Conservation (phyloP, 2,888 invertebrate species). For the Folsomia candida region DNA sequence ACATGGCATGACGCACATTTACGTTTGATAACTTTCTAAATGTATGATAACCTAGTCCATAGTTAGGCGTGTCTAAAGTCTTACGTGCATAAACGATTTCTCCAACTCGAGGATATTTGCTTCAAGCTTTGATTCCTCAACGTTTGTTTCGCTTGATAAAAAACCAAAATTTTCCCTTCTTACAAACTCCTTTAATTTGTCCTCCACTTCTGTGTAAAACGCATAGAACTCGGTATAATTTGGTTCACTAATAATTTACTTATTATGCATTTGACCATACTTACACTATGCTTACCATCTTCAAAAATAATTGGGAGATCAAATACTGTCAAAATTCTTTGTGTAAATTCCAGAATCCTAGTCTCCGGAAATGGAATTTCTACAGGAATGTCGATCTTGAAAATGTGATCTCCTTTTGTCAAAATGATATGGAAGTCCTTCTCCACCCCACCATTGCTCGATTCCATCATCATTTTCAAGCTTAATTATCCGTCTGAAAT, state of each 20-base stretch:
- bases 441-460: no score
- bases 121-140: conserved; percentile 68
- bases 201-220: conserved; percentile 63
- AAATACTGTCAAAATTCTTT: conserved; percentile 66
- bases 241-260: no score
- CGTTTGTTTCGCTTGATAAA: conserved; percentile 66
- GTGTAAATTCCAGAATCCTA: conserved; percentile 63
- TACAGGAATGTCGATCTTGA: conserved; percentile 62
- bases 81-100: conserved; percentile 68
- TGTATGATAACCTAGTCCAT: not conserved
- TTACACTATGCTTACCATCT: no score
- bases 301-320: conserved; percentile 69
- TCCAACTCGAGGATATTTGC: conserved; percentile 76
- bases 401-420: no score
- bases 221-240: conserved; percentile 21
- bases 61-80: no score
- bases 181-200: conserved; percentile 65
- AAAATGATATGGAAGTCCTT: no score
- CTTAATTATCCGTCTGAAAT: no score
- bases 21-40: not conserved
- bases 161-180: conserved; percentile 65
- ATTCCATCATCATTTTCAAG: no score
- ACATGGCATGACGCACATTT: conserved; percentile 18
- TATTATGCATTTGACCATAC: no score
- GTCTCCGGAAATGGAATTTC: conserved; percentile 63